A percentile compares a stretch with the other conserved stretches of the same genome.
These are phyloP conservation scores for Pegoplata infirma DNA, from an alignment of 2,888 invertebrate species.

Conservation along the genomic window DNA sequence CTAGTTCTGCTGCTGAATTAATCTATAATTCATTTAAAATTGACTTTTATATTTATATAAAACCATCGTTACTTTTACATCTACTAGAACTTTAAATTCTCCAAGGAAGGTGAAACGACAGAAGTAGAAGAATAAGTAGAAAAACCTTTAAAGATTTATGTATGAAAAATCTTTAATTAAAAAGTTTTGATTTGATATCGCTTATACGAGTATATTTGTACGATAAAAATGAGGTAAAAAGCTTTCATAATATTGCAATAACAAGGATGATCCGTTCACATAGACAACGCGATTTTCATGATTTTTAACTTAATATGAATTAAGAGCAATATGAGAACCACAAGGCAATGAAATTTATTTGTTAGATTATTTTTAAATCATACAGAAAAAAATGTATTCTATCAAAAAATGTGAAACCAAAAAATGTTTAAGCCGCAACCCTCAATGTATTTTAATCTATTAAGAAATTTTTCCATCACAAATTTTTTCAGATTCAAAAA, in stretches of 20 bases:
- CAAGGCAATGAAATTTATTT: too few relatives aligned
- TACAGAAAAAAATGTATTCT: too few relatives aligned
- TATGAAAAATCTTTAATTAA: constrained; percentile 45
- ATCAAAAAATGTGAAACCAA: too few relatives aligned
- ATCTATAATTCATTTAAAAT: constrained; percentile 43
- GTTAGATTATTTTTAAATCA: too few relatives aligned
- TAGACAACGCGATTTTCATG: too few relatives aligned
- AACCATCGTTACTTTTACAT: constrained; percentile 16
- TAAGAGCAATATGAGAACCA: too few relatives aligned
- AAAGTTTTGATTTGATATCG: constrained; percentile 38
- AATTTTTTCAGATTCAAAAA: too few relatives aligned
- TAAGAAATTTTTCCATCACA: too few relatives aligned
- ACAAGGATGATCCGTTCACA: too few relatives aligned
- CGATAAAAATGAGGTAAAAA: neutral
- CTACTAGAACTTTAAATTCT: neutral
- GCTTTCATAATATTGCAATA: neutral
- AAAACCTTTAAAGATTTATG: constrained; percentile 39
- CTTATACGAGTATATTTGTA: neutral
- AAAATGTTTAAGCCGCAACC: too few relatives aligned
- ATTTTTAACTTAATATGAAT: too few relatives aligned
- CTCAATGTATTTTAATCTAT: too few relatives aligned
- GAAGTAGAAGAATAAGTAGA: neutral
- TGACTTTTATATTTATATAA: constrained; percentile 32
- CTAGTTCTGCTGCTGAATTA: constrained; percentile 20
- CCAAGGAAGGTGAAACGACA: neutral